A percentile compares a stretch with the other conserved stretches of the same genome.
phyloP scores from a whole-genome alignment of 2,888 invertebrate genomes.

The Odontocolon sp. region DNA sequence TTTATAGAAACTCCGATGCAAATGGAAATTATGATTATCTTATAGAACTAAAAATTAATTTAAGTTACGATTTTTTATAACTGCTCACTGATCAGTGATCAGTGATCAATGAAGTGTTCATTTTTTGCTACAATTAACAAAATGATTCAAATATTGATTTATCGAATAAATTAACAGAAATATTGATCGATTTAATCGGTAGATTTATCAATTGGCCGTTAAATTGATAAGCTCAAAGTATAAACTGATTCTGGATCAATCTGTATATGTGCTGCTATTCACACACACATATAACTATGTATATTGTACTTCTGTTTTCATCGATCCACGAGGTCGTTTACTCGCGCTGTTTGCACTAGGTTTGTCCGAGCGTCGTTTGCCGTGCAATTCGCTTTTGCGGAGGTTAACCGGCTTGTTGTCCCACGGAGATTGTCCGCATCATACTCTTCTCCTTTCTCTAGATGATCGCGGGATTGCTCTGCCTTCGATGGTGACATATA shows the following conservation, averaged over 20 bases:
- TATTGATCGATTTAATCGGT: neutral
- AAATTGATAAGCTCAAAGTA: neutral
- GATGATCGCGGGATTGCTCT: constrained; percentile 14
- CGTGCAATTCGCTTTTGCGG: constrained; percentile 43
- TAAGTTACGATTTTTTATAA: too few relatives aligned
- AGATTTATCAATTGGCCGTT: neutral
- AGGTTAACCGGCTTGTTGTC: constrained; percentile 48
- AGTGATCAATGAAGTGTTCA: too few relatives aligned
- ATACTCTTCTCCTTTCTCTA: constrained; percentile 24
- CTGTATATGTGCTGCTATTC: constrained; percentile 6
- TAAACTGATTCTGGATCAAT: neutral
- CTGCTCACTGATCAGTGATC: too few relatives aligned
- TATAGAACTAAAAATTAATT: too few relatives aligned
- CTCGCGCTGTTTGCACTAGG: constrained; percentile 48
- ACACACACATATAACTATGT: neutral
- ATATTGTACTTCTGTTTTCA: constrained; percentile 36
- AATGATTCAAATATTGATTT: too few relatives aligned
- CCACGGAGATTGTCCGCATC: constrained; percentile 19
- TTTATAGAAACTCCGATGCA: neutral
- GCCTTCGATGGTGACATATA: neutral
- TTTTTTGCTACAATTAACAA: too few relatives aligned
- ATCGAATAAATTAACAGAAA: neutral
- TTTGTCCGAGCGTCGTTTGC: constrained; percentile 50
- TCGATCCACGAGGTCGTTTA: constrained; percentile 47
- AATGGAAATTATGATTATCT: too few relatives aligned